Conservation (phyloP, 53 echinoderm and acorn worm genomes). For the Stichopus horrens region DNA sequence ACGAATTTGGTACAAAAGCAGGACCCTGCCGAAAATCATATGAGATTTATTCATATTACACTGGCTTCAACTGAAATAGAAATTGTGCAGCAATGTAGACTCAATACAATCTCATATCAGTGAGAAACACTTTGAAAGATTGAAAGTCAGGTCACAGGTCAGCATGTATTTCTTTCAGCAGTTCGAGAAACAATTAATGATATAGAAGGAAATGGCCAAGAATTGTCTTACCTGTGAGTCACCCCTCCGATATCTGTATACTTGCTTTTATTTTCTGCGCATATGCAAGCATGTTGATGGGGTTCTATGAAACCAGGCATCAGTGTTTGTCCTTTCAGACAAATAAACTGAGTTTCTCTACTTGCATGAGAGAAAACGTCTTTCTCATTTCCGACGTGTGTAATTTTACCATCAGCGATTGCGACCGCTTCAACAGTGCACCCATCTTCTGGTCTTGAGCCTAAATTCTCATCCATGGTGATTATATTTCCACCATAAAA, state of each 20-base stretch:
- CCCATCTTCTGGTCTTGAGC: neutral
- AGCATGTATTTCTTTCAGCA: too few species aligned
- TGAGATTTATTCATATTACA: too few species aligned
- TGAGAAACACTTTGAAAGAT: too few species aligned
- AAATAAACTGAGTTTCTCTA: conserved; percentile 45
- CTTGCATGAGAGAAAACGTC: neutral
- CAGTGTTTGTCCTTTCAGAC: conserved; percentile 51
- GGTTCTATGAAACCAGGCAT: conserved; percentile 54
- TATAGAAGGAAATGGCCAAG: neutral
- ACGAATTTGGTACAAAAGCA: too few species aligned
- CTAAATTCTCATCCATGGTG: conserved; percentile 52
- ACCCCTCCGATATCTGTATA: conserved; percentile 47
- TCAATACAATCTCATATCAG: too few species aligned
- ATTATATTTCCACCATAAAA: conserved; percentile 65
- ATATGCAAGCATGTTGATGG: conserved; percentile 46
- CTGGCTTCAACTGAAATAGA: too few species aligned
- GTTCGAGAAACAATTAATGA: neutral
- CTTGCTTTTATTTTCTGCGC: conserved; percentile 3
- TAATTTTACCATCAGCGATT: conserved; percentile 45
- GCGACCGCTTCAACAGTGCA: conserved; percentile 54
- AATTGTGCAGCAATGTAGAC: too few species aligned
- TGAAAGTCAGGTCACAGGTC: too few species aligned
- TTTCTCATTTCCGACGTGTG: conserved; percentile 30
- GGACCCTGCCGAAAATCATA: too few species aligned
- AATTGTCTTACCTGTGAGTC: conserved; percentile 45